Evolutionary conservation across 2,113 vertebrate species (phyloP).

Genomic region (Desmodus rotundus): DNA sequence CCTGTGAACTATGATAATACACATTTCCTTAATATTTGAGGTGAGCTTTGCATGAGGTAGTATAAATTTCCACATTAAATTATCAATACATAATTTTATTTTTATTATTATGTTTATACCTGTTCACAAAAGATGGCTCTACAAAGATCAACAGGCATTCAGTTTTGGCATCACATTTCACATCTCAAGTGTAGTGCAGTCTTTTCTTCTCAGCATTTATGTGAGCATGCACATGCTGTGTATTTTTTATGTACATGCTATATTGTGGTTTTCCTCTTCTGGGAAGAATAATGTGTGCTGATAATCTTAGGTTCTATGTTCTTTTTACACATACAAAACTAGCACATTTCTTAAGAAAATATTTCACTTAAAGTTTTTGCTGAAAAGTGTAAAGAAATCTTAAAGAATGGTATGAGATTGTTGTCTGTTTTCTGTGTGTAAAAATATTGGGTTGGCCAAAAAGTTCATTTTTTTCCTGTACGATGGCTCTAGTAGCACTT

Average conservation of each 20-base stretch:
- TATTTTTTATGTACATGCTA: not conserved
- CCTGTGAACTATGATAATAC: not conserved
- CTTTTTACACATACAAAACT: not conserved
- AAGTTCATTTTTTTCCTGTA: no score
- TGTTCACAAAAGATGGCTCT: not conserved
- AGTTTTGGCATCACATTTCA: not conserved
- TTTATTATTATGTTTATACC: not conserved
- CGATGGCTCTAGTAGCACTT: no score
- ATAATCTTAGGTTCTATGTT: not conserved
- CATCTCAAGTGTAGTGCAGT: not conserved
- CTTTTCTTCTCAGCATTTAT: not conserved
- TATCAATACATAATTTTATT: not conserved
- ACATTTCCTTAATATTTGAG: not conserved
- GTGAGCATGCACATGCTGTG: no score
- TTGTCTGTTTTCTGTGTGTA: not conserved
- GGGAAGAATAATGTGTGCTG: not conserved
- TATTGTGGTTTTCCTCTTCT: not conserved
- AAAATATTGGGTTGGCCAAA: not conserved
- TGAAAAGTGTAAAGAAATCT: not conserved
- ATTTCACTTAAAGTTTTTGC: not conserved
- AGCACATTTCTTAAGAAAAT: not conserved
- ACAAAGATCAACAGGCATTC: not conserved
- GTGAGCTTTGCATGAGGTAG: not conserved
- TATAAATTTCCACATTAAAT: not conserved
- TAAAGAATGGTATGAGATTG: not conserved